A percentile compares a stretch with the other conserved stretches of the same genome.
These are phyloP conservation scores for Drosophila oshimai DNA, from an alignment of 1,140 invertebrate species.

Conservation along the genomic window DNA sequence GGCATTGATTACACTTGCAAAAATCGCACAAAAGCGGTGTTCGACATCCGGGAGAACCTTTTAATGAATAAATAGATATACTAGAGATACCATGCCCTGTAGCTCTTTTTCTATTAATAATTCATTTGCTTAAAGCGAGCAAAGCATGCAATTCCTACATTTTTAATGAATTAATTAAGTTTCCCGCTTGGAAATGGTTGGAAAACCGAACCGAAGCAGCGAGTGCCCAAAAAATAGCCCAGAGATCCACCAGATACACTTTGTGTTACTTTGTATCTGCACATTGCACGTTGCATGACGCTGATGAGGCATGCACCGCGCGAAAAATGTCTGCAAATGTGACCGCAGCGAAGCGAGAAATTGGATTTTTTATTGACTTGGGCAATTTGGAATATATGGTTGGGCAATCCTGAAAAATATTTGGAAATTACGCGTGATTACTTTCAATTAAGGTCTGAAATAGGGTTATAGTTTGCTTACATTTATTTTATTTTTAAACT, in stretches of 20 bases:
- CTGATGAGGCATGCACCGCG: conserved; percentile 53
- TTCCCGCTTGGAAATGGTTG: conserved; percentile 8
- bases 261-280: conserved; percentile 41
- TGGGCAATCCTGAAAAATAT: background rate
- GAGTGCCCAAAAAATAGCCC: conserved; percentile 13
- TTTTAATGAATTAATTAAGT: conserved; percentile 68
- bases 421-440: background rate
- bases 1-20: conserved; percentile 69
- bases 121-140: conserved; percentile 62
- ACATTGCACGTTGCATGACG: conserved; percentile 58
- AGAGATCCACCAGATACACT: conserved; percentile 28
- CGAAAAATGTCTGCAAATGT: conserved; percentile 23
- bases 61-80: conserved; percentile 41
- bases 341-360: conserved; percentile 57
- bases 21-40: conserved; percentile 29
- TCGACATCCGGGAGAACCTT: conserved; percentile 65
- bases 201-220: conserved; percentile 28
- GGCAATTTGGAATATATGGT: background rate
- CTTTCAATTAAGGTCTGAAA: background rate
- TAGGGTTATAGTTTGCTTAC: too few species aligned
- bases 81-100: background rate
- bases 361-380: conserved; percentile 34
- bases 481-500: conserved; percentile 10
- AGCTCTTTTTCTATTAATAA: conserved; percentile 59
- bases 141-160: conserved; percentile 57